Percentiles rank a stretch among this genome's conserved stretches.
Evolutionary conservation across 2,797 vertebrate genomes (phyloP).

Genomic region (Tadarida brasiliensis): DNA sequence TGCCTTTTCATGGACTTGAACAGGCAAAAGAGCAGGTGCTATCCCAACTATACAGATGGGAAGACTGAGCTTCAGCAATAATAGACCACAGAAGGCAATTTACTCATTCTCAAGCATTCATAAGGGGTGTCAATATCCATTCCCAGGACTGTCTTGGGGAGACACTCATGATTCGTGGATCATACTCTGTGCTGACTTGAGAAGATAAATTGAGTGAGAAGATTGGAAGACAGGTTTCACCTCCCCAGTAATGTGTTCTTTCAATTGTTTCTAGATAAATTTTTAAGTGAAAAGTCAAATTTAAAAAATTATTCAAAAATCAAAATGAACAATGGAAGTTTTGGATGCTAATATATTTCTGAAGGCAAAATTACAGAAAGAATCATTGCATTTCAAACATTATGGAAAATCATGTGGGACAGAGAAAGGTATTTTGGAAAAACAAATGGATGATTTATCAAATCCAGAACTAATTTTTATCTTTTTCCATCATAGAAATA

Average conservation of each 20-base stretch:
- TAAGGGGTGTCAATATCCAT: not conserved
- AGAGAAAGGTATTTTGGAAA: not conserved
- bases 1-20: too few relatives aligned
- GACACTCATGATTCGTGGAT: not conserved
- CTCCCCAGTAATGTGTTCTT: not conserved
- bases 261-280: not conserved
- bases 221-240: not conserved
- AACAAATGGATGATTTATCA: not conserved
- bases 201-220: not conserved
- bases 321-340: too few relatives aligned
- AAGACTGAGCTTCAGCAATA: too few relatives aligned
- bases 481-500: constrained; percentile 79
- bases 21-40: too few relatives aligned
- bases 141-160: not conserved
- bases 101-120: too few relatives aligned
- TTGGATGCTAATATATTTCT: too few relatives aligned
- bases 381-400: not conserved
- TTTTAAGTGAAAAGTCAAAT: not conserved
- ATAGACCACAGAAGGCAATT: too few relatives aligned
- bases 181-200: not conserved
- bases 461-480: not conserved
- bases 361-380: too few relatives aligned
- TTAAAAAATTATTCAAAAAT: too few relatives aligned
- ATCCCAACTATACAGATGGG: too few relatives aligned
- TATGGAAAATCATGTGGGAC: not conserved